A percentile compares a stretch with the other conserved stretches of the same genome.
Evolutionary conservation across 2,797 vertebrate genomes (phyloP).

Genomic region (Aphelocoma californica): DNA sequence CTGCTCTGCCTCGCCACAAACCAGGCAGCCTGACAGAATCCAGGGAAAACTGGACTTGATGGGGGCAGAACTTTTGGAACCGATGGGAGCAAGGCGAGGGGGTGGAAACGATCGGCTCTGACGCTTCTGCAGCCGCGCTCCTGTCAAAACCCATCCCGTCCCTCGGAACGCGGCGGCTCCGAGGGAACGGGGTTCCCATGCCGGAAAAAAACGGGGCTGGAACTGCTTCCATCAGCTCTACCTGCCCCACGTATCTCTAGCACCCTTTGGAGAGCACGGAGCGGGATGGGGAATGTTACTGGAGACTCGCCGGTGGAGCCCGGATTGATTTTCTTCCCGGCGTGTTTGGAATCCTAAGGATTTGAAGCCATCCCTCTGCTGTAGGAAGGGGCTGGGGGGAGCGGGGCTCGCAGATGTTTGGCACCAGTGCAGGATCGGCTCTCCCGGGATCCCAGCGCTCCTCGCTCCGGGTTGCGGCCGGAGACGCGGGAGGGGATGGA

Average conservation of each 20-base stretch:
- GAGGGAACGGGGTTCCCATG: not conserved
- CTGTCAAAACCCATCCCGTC: not conserved
- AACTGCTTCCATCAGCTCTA: not conserved
- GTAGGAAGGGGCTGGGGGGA: not conserved
- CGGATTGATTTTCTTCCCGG: not conserved
- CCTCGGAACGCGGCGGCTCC: not conserved
- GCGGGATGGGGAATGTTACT: not conserved
- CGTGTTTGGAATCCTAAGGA: not conserved
- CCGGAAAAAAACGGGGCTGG: not conserved
- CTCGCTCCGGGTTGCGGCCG: fast-evolving
- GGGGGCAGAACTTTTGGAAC: not conserved
- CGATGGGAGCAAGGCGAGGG: not conserved
- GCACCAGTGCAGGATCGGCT: not conserved
- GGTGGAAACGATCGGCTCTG: not conserved
- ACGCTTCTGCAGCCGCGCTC: not conserved
- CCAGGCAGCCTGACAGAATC: not conserved
- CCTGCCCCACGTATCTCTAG: not conserved
- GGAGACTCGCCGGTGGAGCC: not conserved
- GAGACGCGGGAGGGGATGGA: not conserved
- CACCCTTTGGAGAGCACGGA: not conserved
- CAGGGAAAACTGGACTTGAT: not conserved
- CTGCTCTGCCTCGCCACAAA: not conserved
- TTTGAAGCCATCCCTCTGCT: not conserved
- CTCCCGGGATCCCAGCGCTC: fast-evolving
- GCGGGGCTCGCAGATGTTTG: not conserved